Evolutionary conservation across 2,888 invertebrate species (phyloP).

Genomic region (Dusona sp.): DNA sequence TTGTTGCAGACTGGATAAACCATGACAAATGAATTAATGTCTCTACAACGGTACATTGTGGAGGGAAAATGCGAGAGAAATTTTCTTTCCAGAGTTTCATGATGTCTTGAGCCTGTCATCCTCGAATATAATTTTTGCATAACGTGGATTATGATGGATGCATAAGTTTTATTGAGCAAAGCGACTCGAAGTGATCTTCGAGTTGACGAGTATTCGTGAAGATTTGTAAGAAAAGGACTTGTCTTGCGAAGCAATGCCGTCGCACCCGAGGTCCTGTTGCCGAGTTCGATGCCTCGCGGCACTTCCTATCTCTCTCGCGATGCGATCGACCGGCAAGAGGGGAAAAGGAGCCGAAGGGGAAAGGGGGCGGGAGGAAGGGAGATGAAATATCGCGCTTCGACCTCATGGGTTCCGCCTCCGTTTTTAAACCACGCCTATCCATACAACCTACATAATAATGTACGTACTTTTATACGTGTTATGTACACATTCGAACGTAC

Average conservation of each 20-base stretch:
- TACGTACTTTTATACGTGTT: slow-evolving; percentile 32
- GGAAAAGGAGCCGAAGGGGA: not conserved
- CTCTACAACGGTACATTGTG: not conserved
- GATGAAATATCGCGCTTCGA: slow-evolving; percentile 75
- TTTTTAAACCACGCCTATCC: slow-evolving; percentile 84
- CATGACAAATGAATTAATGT: not conserved
- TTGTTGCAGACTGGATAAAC: not conserved
- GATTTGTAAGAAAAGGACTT: slow-evolving; percentile 47
- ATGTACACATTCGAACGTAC: slow-evolving; percentile 16
- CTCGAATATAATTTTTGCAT: not conserved
- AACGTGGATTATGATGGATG: too few species aligned
- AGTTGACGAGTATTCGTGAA: slow-evolving; percentile 1
- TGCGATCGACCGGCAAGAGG: slow-evolving; percentile 57
- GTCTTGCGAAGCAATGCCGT: slow-evolving; percentile 43
- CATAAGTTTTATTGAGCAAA: slow-evolving; percentile 58
- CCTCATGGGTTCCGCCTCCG: slow-evolving; percentile 78
- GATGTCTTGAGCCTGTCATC: not conserved
- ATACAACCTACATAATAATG: slow-evolving; percentile 76
- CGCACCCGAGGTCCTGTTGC: slow-evolving; percentile 73
- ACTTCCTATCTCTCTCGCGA: slow-evolving; percentile 47
- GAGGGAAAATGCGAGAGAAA: not conserved
- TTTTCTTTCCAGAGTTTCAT: not conserved
- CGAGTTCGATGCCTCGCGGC: slow-evolving; percentile 82
- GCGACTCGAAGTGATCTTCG: slow-evolving; percentile 67
- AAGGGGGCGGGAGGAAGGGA: slow-evolving; percentile 73